phyloP scores from a whole-genome alignment of 2,113 vertebrate species.

The Fregetta grallaria region DNA sequence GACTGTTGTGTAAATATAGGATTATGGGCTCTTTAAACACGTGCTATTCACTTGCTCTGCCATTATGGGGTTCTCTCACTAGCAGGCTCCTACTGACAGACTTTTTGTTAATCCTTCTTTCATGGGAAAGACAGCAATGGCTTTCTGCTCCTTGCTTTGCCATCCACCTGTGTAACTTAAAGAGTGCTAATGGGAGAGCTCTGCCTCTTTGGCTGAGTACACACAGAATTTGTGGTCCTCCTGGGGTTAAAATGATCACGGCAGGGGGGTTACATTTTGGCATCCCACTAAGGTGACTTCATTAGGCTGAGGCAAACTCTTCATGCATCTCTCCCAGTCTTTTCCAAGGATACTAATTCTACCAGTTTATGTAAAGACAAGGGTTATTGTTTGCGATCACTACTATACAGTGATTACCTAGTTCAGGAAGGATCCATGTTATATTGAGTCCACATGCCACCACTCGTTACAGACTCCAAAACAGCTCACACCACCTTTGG shows the following conservation, averaged over 20 bases:
- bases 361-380: background rate
- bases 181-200: background rate
- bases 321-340: background rate
- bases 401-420: background rate
- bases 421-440: background rate
- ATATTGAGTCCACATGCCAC: accelerated
- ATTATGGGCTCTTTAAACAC: constrained; percentile 69
- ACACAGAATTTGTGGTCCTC: background rate
- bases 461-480: background rate
- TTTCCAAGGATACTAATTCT: background rate
- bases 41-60: constrained; percentile 60
- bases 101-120: constrained; percentile 29
- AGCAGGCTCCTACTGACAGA: constrained; percentile 31
- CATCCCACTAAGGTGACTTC: background rate
- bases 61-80: constrained; percentile 46
- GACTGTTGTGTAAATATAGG: constrained; percentile 70
- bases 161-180: background rate
- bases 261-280: background rate
- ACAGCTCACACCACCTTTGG: background rate
- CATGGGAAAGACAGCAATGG: background rate
- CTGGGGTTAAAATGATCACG: background rate
- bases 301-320: background rate
- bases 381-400: background rate
- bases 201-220: background rate
- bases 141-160: background rate